Evolutionary conservation across 2,797 vertebrate species (phyloP), one percentile per base, ranked within the genome.

Genomic region (Eupleurogrammus muticus): DNA sequence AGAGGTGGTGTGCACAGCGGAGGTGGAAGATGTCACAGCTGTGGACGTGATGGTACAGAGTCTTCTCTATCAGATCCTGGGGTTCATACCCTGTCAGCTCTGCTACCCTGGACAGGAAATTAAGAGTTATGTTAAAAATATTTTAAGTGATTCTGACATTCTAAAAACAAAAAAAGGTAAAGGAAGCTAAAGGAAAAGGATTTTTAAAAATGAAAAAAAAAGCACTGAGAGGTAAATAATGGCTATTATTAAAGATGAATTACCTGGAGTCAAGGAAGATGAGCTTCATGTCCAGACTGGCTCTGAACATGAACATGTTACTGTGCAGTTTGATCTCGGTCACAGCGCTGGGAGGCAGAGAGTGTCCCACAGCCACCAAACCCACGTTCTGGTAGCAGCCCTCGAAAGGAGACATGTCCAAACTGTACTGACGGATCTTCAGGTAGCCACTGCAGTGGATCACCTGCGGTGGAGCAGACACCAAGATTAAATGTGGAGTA

Each of bases 251-350:
- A 44, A 44, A 52, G 13, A 52, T 14, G 5, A 21, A 28, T 24
- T 92, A 99, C 98, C 98, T 97, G 90, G 97, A 99, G 89, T 99
- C 98, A 52, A 99, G 92, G 86, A 99, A 99, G 87, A 99, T 99
- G 82, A 99, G 97, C 83, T 99, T 99, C 97, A 99, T 99, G 88
- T 99, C 98, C 78, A 99, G 90, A 67, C 97, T 99, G 90, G 98
- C 98, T 53, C 98, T 94, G 88, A 99, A 99, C 98, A 99, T 99
- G 78, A 99, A 99, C 98, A 99, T 99, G 89, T 99, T 99, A 86
- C 97, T 99, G 92, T 99, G 97, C 23, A 99, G 95, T 79, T 99
- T 99, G 91, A 99, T 99, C 84, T 99, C 98, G 0, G 98, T 99
- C 68, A 99, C 97, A 0, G 98, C 98, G 24, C 97, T 99, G 68